phyloP scores from a whole-genome alignment of 2,888 invertebrate genomes.

The Temnothorax unifasciatus region DNA sequence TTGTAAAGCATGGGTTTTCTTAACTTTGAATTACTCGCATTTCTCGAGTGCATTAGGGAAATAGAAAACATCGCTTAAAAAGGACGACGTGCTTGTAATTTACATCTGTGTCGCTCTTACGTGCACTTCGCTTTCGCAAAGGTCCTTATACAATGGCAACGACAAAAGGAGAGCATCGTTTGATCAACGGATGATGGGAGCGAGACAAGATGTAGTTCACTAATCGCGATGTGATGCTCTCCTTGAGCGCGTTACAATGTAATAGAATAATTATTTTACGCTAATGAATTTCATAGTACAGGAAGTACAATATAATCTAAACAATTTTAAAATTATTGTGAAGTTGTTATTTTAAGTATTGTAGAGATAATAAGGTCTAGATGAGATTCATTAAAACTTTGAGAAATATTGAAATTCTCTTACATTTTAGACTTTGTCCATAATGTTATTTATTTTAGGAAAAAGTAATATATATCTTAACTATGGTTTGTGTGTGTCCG shows the following conservation, averaged over 20 bases:
- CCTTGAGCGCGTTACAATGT: neutral
- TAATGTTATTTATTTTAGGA: neutral
- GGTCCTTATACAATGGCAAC: conserved; percentile 18
- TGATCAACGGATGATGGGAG: conserved; percentile 36
- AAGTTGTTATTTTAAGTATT: neutral
- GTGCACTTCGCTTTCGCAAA: conserved; percentile 12
- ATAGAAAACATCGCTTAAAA: conserved; percentile 30
- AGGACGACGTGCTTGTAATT: conserved; percentile 33
- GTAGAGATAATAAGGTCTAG: neutral
- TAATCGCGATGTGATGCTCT: conserved; percentile 26
- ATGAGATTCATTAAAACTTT: neutral
- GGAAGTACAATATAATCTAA: neutral
- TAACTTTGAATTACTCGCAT: conserved; percentile 16
- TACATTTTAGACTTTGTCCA: neutral
- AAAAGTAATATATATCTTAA: neutral
- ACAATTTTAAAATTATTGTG: neutral
- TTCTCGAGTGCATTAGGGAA: conserved; percentile 31
- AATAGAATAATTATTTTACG: neutral
- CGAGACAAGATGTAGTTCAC: conserved; percentile 20
- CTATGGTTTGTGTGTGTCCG: neutral
- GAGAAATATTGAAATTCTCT: neutral
- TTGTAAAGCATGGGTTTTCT: neutral
- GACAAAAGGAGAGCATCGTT: conserved; percentile 24
- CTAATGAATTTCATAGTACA: neutral
- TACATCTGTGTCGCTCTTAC: conserved; percentile 30